Conservation (phyloP, 2,888 invertebrate species). For the Epinotia demarniana region DNA sequence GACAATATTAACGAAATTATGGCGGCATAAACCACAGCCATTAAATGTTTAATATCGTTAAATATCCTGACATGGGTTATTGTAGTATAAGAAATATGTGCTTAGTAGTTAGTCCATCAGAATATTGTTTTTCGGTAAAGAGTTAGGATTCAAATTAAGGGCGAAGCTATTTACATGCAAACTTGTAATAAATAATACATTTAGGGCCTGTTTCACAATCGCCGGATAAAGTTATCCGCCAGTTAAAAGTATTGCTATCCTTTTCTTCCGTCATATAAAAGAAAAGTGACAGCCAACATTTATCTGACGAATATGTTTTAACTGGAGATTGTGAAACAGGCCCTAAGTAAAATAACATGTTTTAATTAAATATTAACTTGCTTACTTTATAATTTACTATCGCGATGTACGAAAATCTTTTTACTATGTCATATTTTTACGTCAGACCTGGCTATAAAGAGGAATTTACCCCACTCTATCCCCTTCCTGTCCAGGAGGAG, state of each 20-base stretch:
- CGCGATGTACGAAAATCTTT: too few species aligned
- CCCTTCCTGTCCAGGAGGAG: too few species aligned
- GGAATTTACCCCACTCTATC: too few species aligned
- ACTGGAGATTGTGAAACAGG: too few species aligned
- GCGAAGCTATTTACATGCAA: neutral
- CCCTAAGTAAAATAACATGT: neutral
- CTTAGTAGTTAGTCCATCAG: neutral
- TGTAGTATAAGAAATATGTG: conserved; percentile 3
- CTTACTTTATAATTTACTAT: neutral
- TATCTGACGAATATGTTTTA: too few species aligned
- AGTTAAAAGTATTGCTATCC: too few species aligned
- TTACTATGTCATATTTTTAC: too few species aligned
- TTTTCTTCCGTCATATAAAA: too few species aligned
- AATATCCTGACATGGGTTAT: conserved; percentile 12
- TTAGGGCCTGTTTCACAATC: too few species aligned
- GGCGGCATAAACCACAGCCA: conserved; percentile 22
- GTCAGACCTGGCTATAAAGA: too few species aligned
- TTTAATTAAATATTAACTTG: neutral
- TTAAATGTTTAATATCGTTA: conserved; percentile 32
- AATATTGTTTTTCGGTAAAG: neutral
- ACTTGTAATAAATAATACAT: neutral
- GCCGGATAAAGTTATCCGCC: too few species aligned
- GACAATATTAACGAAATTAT: conserved; percentile 29
- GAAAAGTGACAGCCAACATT: too few species aligned
- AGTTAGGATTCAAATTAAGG: neutral